Evolutionary conservation across 2,888 invertebrate species (phyloP).

Genomic region (Micropterix aruncella): DNA sequence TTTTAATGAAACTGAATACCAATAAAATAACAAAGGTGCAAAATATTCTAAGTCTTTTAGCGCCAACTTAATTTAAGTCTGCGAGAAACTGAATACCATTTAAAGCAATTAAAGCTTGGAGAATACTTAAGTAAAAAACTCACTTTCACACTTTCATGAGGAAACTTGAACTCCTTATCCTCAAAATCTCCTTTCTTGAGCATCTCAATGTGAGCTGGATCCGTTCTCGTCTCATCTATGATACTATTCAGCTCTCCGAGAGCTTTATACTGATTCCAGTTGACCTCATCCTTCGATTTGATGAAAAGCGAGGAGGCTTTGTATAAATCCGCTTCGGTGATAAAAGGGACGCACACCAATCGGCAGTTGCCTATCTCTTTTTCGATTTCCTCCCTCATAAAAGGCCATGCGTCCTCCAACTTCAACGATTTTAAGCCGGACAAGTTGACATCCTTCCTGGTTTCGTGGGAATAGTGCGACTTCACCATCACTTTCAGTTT

Average conservation of each 20-base stretch:
- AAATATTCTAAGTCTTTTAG: too few relatives aligned
- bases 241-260: constrained; percentile 29
- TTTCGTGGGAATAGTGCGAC: constrained; percentile 35
- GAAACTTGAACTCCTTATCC: constrained; percentile 30
- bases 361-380: constrained; percentile 36
- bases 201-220: constrained; percentile 26
- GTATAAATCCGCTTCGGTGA: constrained; percentile 36
- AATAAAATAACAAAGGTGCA: too few relatives aligned
- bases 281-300: constrained; percentile 20
- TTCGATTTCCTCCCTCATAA: constrained; percentile 38
- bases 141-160: constrained; percentile 35
- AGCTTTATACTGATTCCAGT: constrained; percentile 34
- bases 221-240: constrained; percentile 28
- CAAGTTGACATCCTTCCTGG: constrained; percentile 36
- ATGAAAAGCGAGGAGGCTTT: constrained; percentile 34
- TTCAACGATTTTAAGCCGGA: constrained; percentile 30
- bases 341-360: constrained; percentile 35
- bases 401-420: constrained; percentile 37
- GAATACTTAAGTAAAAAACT: constrained; percentile 6
- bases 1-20: too few relatives aligned
- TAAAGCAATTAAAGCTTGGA: too few relatives aligned
- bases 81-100: too few relatives aligned
- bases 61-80: too few relatives aligned
- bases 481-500: constrained; percentile 36
- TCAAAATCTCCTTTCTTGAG: constrained; percentile 25